These are phyloP conservation scores for Drosophila quasianomalipes DNA, from an alignment of 2,888 invertebrate genomes.

Conservation along the genomic window DNA sequence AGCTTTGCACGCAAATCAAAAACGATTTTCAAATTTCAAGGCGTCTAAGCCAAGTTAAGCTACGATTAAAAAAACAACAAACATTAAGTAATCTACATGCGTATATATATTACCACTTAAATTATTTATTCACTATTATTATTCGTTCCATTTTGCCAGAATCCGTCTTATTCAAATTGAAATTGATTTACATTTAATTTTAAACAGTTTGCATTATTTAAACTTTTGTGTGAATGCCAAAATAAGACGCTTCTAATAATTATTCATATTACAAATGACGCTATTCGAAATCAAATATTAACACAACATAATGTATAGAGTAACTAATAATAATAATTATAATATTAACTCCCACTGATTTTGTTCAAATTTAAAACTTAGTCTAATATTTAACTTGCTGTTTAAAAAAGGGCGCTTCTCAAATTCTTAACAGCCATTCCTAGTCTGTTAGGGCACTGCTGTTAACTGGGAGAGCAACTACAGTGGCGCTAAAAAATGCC, in stretches of 20 bases:
- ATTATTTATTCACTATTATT: background rate
- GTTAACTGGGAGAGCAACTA: background rate
- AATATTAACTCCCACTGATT: background rate
- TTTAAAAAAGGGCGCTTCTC: background rate
- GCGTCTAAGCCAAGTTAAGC: background rate
- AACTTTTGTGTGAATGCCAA: slow-evolving; percentile 21
- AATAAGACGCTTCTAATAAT: background rate
- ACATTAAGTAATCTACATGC: background rate
- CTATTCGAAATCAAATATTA: background rate
- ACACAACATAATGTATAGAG: too few relatives aligned
- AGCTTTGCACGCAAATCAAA: background rate
- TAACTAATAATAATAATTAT: background rate
- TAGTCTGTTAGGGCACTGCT: slow-evolving; percentile 11
- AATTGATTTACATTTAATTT: background rate
- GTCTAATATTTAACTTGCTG: too few relatives aligned
- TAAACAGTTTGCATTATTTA: too few relatives aligned
- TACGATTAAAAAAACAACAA: background rate
- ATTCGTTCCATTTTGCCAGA: background rate
- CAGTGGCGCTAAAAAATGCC: slow-evolving; percentile 52
- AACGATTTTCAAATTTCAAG: slow-evolving; percentile 27
- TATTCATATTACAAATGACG: background rate
- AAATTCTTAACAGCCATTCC: background rate
- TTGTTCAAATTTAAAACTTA: too few relatives aligned
- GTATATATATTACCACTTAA: background rate
- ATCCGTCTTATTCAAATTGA: background rate